phyloP scores from a whole-genome alignment of 30 jellyfish, hydroid and myxozoan species.

The Cassiopea xamachana region DNA sequence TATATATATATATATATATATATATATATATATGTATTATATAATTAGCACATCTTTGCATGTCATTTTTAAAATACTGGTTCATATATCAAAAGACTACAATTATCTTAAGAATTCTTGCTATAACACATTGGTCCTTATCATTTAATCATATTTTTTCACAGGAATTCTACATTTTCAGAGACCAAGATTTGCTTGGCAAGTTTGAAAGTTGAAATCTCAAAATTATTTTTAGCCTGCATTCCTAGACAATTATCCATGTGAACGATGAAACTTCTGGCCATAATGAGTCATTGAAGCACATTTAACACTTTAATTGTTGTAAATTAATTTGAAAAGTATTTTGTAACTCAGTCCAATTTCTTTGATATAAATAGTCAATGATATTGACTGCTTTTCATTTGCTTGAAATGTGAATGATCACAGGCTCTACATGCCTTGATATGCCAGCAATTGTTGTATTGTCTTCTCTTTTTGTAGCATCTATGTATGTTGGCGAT shows the following conservation, averaged over 20 bases:
- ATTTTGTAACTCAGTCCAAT: not conserved
- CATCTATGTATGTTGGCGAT: not conserved
- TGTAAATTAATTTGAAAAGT: constrained; percentile 11
- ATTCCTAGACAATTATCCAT: not conserved
- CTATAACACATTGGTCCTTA: not conserved
- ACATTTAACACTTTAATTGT: not conserved
- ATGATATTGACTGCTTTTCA: not conserved
- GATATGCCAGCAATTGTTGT: not conserved
- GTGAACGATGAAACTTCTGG: not conserved
- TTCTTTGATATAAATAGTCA: not conserved
- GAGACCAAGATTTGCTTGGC: constrained; percentile 96
- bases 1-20: too few relatives aligned
- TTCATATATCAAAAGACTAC: too few relatives aligned
- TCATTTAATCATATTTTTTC: not conserved
- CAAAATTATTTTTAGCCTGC: not conserved
- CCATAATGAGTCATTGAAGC: not conserved
- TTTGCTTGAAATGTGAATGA: not conserved
- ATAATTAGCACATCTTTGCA: too few relatives aligned
- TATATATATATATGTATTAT: too few relatives aligned
- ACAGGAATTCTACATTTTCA: constrained; percentile 93
- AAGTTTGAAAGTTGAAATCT: constrained; percentile 75
- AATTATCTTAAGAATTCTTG: too few relatives aligned
- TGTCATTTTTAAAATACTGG: too few relatives aligned
- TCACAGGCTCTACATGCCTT: not conserved
- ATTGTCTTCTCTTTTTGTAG: not conserved